Conservation (phyloP, 1,140 invertebrate species). For the Anadara kagoshimensis region DNA sequence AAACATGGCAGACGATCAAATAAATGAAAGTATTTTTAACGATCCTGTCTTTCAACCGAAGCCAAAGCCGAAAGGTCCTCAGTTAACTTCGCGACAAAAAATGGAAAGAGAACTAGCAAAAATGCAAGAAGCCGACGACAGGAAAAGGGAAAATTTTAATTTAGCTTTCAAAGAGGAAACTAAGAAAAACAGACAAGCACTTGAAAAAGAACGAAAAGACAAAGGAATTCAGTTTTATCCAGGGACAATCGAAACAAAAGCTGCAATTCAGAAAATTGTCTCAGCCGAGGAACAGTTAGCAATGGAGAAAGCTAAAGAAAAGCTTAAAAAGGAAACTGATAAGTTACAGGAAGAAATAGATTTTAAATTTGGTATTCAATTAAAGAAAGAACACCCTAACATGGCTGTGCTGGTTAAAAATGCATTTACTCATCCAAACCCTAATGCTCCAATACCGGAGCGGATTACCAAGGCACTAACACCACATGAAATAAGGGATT, state of each 20-base stretch:
- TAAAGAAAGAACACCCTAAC: constrained; percentile 29
- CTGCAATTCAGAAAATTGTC: constrained; percentile 27
- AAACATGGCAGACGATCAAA: too few relatives aligned
- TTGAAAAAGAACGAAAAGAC: constrained; percentile 27
- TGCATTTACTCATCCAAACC: constrained; percentile 22
- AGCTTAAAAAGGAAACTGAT: constrained; percentile 37
- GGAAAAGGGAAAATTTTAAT: constrained; percentile 12
- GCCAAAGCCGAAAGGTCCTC: not conserved
- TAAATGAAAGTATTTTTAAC: too few relatives aligned
- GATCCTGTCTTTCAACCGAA: too few relatives aligned
- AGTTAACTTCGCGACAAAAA: constrained; percentile 17
- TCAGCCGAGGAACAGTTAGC: constrained; percentile 38
- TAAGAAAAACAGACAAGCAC: constrained; percentile 18
- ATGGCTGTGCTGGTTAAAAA: constrained; percentile 34
- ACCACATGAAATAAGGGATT: constrained; percentile 56
- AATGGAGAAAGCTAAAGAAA: constrained; percentile 30
- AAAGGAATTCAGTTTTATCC: constrained; percentile 38
- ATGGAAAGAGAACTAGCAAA: constrained; percentile 43
- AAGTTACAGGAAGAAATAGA: constrained; percentile 33
- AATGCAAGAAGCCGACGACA: constrained; percentile 36
- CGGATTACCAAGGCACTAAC: constrained; percentile 46
- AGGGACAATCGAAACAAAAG: constrained; percentile 32
- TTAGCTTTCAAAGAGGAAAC: constrained; percentile 33
- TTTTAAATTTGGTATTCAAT: constrained; percentile 32
- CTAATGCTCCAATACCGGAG: constrained; percentile 37